Conservation (phyloP, 2,888 invertebrate genomes). For the Rutpela maculata region DNA sequence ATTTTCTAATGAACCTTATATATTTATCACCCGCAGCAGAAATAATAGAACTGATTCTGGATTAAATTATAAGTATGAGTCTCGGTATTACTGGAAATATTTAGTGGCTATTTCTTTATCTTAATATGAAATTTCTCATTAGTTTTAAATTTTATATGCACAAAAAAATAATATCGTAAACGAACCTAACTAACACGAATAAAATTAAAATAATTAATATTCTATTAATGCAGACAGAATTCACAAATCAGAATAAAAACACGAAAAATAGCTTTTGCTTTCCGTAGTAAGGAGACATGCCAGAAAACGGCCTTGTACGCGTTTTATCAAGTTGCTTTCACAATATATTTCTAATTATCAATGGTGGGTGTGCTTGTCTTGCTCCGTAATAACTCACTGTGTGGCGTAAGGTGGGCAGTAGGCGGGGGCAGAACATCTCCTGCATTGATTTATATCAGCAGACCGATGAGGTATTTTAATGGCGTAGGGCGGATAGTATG, state of each 20-base stretch:
- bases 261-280: background rate
- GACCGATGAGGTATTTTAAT: constrained; percentile 65
- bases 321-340: constrained; percentile 22
- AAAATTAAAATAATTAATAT: too few relatives aligned
- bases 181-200: too few relatives aligned
- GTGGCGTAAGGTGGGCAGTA: constrained; percentile 38
- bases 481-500: constrained; percentile 34
- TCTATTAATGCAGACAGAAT: background rate
- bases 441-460: constrained; percentile 65
- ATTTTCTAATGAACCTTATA: too few relatives aligned
- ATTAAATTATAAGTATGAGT: too few relatives aligned
- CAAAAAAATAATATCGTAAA: too few relatives aligned
- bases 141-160: too few relatives aligned
- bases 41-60: too few relatives aligned
- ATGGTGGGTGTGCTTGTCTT: constrained; percentile 32
- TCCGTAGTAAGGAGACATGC: background rate
- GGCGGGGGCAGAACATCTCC: constrained; percentile 37
- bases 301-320: constrained; percentile 15
- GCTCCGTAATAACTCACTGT: constrained; percentile 35
- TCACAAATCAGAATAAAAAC: background rate
- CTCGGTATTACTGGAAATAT: too few relatives aligned
- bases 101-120: too few relatives aligned
- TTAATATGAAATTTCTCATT: too few relatives aligned
- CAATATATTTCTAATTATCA: constrained; percentile 38
- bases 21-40: too few relatives aligned